phyloP scores from a whole-genome alignment of 1,140 invertebrate species.

The Planococcus citri region DNA sequence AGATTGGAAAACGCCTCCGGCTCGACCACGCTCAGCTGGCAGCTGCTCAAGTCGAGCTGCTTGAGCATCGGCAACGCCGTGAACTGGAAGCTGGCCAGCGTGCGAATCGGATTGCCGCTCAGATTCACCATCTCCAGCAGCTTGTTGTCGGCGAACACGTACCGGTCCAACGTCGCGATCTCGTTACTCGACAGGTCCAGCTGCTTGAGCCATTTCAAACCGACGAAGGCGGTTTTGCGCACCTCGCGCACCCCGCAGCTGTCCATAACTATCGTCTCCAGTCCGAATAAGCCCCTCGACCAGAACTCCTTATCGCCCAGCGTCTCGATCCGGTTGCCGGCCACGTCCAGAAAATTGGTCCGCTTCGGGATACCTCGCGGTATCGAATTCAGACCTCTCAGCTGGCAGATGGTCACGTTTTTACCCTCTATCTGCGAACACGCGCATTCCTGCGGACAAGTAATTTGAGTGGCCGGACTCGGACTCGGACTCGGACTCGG shows the following conservation, averaged over 20 bases:
- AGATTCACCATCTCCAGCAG: not conserved
- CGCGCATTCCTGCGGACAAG: not conserved
- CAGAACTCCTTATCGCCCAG: not conserved
- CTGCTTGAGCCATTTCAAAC: not conserved
- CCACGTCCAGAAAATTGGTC: not conserved
- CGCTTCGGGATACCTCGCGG: not conserved
- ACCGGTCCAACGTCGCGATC: not conserved
- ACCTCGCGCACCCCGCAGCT: not conserved
- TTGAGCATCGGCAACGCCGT: not conserved
- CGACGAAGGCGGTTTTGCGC: not conserved
- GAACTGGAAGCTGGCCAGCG: not conserved
- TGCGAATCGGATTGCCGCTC: not conserved
- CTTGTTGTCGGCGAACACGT: not conserved
- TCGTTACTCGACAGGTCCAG: not conserved
- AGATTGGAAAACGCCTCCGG: not conserved
- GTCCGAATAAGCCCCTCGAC: not conserved
- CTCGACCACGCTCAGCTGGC: not conserved
- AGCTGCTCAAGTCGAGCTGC: not conserved
- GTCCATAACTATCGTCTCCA: not conserved
- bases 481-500: no score
- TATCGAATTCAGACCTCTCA: not conserved
- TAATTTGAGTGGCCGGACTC: no score
- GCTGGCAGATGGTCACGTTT: not conserved
- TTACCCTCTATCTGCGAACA: not conserved
- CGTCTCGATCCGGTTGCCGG: not conserved